Conservation (phyloP, 2,888 invertebrate species). For the Hirtodrosophila trivittata region DNA sequence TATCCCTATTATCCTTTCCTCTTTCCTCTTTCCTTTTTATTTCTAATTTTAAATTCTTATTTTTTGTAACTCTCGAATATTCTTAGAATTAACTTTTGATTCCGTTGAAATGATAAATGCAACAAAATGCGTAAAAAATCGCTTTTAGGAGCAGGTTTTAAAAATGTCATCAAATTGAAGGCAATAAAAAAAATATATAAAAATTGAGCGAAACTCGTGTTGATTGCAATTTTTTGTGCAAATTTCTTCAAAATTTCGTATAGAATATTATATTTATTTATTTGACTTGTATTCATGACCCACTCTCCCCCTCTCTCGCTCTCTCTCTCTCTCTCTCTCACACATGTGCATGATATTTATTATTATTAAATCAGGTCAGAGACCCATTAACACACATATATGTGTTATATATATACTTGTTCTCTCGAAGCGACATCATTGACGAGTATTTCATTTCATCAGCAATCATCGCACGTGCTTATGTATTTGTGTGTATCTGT, state of each 20-base stretch:
- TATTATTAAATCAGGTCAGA: slow-evolving; percentile 82
- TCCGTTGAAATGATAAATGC: no score
- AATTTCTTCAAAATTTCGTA: slow-evolving; percentile 11
- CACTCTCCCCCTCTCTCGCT: slow-evolving; percentile 40
- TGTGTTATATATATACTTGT: slow-evolving; percentile 3
- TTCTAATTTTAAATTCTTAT: no score
- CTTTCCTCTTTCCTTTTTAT: no score
- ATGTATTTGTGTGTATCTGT: slow-evolving; percentile 13
- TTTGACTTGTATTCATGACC: slow-evolving; percentile 28
- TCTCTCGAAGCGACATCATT: background rate
- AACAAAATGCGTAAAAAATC: no score
- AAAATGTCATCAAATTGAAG: background rate
- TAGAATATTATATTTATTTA: background rate
- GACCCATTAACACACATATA: slow-evolving; percentile 80
- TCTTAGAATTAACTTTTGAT: no score
- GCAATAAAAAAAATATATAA: slow-evolving; percentile 7
- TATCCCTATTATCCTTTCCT: no score
- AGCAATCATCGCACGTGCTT: slow-evolving; percentile 42
- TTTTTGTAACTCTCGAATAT: no score
- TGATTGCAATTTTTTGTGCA: slow-evolving; percentile 27
- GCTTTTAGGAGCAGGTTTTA: background rate
- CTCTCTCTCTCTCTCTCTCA: slow-evolving; percentile 29
- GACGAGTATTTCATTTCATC: slow-evolving; percentile 40
- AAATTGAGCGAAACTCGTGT: slow-evolving; percentile 19
- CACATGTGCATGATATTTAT: slow-evolving; percentile 60